Evolutionary conservation across 2,113 vertebrate genomes (phyloP), one percentile per base, ranked within the genome.

Genomic region (Edolisoma coerulescens): DNA sequence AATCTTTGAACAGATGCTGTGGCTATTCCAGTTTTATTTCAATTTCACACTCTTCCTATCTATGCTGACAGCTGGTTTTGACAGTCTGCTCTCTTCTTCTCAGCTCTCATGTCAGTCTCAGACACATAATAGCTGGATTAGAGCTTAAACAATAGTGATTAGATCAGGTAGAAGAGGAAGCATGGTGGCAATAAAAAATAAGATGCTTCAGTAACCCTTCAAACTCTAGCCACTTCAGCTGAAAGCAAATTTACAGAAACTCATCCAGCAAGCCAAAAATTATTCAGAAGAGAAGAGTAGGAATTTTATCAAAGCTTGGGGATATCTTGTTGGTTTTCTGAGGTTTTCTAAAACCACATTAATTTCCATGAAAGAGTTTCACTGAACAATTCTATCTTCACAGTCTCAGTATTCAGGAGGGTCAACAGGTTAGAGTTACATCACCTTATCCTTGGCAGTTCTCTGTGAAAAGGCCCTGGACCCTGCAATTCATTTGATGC

Each of bases 61-160:
- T 91, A 35, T 26, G 63, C 53, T 94, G 94, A 97, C 96, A 98
- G 94, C 88, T 94, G 90, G 61, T 87, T 97, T 95, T 96, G 96
- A 96, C 93, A 97, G 87, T 61, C 76, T 84, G 87, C 54, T 94
- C 67, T 95, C 89, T 91, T 96, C 87, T 95, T 78, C 91, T 95
- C 96, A 90, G 74, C 86, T 90, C 93, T 88, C 28, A 47, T 87
- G 93, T 97, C 96, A 98, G 93, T 92, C 76, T 59, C 74, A 96
- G 94, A 94, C 45, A 90, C 53, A 49, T 23, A 91, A 96, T 76
- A 96, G 87, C 81, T 93, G 78, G 65, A 78, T 93, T 94, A 95
- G 70, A 95, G 70, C 44, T 97, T 97, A 97, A 97, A 98, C 95
- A 97, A 96, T 65, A 94, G 77, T 96, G 84, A 97, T 95, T 97